Evolutionary conservation across 2,888 invertebrate genomes (phyloP), one percentile per base, ranked within the genome.

Genomic region (Microchrysa polita): DNA sequence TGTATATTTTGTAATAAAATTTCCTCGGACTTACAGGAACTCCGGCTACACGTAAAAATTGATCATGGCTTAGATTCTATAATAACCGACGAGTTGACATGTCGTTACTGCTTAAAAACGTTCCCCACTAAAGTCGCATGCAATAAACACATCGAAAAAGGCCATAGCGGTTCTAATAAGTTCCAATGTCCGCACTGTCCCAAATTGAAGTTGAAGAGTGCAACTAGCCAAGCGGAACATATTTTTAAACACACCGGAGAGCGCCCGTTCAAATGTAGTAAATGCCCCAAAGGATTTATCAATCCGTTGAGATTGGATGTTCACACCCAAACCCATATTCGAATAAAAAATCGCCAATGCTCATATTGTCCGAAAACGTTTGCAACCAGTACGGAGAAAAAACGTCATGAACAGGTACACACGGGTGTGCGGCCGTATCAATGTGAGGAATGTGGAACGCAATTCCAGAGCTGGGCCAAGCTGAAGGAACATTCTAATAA

Each of bases 401-500:
- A 16, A 14, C 14, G 12, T 10, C 52, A 52, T 10, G 52, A 52
- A 52, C 52, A 5, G 5, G 4, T 14, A 10, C 52, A 16, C 5
- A 52, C 52, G 16, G 79, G 78, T 14, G 78, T 80, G n/a, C 80
- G 79, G 67, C 79, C 81, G 5, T 82, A 79, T 42, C 79, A 83
- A 0, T 82, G 83, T 67, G 48, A 82, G 69, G 79, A 79, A 48
- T 82, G 82, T 40, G 82, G 83, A n/a, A 80, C 79, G 22, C 79
- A 79, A 14, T 82, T 80, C 67, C 80, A 81, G 7, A 80, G 79
- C 48, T 80, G 80, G 73, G 80, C 80, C 61, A 81, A 79, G 34
- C 69, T 82, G 53, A 80, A 79, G 1, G 81, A 81, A 12, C 82
- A 82, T 74, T 14, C 40, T 4, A 76, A 79, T 14, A 79, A 81